phyloP scores from a whole-genome alignment of 1,140 invertebrate species.

The Ridgeia piscesae region DNA sequence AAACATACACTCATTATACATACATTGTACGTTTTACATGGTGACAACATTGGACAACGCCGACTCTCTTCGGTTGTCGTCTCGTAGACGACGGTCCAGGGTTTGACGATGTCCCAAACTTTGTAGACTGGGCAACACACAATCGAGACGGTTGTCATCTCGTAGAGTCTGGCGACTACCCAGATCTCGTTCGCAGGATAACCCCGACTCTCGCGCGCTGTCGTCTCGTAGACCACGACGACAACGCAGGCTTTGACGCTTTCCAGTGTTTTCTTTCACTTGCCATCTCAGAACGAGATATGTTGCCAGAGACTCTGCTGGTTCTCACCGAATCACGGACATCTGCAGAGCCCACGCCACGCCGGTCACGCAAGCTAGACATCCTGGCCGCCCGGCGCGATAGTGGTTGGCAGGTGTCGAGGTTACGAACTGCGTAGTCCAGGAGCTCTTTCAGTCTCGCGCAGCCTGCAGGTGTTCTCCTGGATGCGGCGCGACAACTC shows the following conservation, averaged over 20 bases:
- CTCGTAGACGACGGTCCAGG: neutral
- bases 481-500: neutral
- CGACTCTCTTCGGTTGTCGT: too few relatives aligned
- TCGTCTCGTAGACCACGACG: neutral
- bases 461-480: neutral
- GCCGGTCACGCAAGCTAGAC: neutral
- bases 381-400: neutral
- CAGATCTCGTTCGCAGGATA: neutral
- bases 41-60: too few relatives aligned
- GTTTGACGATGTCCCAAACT: neutral
- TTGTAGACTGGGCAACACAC: neutral
- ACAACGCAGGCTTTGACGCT: neutral
- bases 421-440: neutral
- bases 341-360: too few relatives aligned
- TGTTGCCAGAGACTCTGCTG: neutral
- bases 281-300: neutral
- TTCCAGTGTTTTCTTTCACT: neutral
- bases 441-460: neutral
- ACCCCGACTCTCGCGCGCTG: neutral
- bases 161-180: neutral
- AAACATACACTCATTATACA: too few relatives aligned
- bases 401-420: neutral
- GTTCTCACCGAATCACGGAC: neutral
- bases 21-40: too few relatives aligned
- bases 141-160: neutral